Evolutionary conservation across 2,888 invertebrate genomes (phyloP), one percentile per base, ranked within the genome.

Genomic region (Apoderus coryli): DNA sequence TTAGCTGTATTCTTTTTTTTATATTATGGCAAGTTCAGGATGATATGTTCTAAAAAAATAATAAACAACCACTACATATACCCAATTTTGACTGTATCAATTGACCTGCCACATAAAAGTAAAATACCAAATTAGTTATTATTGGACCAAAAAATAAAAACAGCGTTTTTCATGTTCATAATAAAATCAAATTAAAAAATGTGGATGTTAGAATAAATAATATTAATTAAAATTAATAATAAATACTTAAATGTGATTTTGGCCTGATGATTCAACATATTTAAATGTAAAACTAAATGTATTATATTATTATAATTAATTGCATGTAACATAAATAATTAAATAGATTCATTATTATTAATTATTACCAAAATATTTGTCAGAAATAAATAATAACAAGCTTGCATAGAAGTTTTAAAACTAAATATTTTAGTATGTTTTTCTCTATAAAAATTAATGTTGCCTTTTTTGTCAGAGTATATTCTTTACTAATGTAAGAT

Each of bases 331-430:
- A 40, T 42, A 42, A 40, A 42, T 42, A n/a, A n/a, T n/a, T n/a
- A n/a, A n/a, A n/a, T n/a, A n/a, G n/a, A n/a, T n/a, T n/a, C n/a
- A n/a, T n/a, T n/a, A n/a, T n/a, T n/a, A n/a, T n/a, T n/a, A n/a
- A n/a, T n/a, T n/a, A n/a, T n/a, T n/a, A n/a, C n/a, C n/a, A n/a
- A n/a, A n/a, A n/a, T n/a, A n/a, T n/a, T n/a, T n/a, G n/a, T n/a
- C n/a, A n/a, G n/a, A n/a, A n/a, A n/a, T 40, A 39, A 41, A 29
- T 13, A 38, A 48, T 48, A 49, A 43, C 52, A 42, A 52, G 53
- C 53, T 54, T 54, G 49, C 52, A 54, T 54, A 55, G 54, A 49
- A 40, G 39, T 53, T 52, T 53, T n/a, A n/a, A n/a, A n/a, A 51
- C 50, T 47, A 49, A 47, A 50, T 50, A 49, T 53, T 54, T 54